These are phyloP conservation scores for Suillia variegata DNA, from an alignment of 2,888 invertebrate species.

Conservation along the genomic window DNA sequence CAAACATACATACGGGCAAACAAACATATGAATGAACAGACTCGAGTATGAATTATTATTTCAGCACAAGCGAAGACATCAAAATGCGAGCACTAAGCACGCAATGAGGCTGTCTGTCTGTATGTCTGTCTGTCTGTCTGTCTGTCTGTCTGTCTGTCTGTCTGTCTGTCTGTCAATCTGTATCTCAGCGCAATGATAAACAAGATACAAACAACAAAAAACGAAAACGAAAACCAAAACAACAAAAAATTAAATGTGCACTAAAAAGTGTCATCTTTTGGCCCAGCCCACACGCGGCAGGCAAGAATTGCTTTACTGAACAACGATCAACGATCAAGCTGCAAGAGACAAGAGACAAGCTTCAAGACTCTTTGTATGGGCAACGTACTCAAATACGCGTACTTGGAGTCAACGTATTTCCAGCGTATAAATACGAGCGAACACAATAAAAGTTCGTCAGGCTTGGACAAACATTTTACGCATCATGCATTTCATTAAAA, in stretches of 20 bases:
- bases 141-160: conserved; percentile 30
- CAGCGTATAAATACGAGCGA: neutral
- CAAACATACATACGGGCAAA: conserved; percentile 9
- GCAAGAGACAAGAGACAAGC: neutral
- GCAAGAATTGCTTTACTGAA: neutral
- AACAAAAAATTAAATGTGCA: conserved; percentile 53
- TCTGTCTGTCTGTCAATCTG: conserved; percentile 33
- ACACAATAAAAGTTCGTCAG: conserved; percentile 45
- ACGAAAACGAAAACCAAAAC: too few relatives aligned
- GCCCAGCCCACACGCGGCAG: conserved; percentile 37
- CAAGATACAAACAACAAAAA: too few relatives aligned
- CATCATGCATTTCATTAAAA: conserved; percentile 54
- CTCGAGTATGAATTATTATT: too few relatives aligned
- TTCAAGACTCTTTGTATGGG: neutral
- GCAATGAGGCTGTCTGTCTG: conserved; percentile 17
- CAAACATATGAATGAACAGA: conserved; percentile 5
- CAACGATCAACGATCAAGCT: neutral
- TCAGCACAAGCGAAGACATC: conserved; percentile 16
- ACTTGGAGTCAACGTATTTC: neutral
- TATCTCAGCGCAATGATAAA: too few relatives aligned
- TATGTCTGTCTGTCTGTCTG: conserved; percentile 34
- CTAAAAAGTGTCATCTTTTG: conserved; percentile 53
- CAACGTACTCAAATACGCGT: neutral
- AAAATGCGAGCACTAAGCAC: neutral
- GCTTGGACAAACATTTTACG: conserved; percentile 59